Evolutionary conservation across 2,797 vertebrate genomes (phyloP), one percentile per base, ranked within the genome.

Genomic region (Antennarius maculatus): DNA sequence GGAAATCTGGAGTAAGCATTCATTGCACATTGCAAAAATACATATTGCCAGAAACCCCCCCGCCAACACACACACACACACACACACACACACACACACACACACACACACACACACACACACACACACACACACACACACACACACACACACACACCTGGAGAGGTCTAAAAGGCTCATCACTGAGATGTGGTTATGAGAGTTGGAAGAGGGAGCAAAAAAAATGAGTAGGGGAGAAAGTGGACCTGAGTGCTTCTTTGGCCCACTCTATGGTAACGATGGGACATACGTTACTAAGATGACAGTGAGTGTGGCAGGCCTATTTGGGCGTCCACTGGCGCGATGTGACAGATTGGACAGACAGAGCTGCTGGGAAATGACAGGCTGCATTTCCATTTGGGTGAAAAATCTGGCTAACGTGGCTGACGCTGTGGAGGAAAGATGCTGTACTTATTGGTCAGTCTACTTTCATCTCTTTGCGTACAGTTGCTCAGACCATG

Each of bases 251-350:
- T 66, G 79, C 76, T 70, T 69, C 87, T 80, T 76, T 70, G 80
- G 87, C 85, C 83, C 86, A 75, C 84, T 88, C 84, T 11, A 58
- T 72, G 80, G 86, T 90, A 91, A 90, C 78, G 88, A 89, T 64
- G 79, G 89, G 82, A 91, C 92, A 94, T 94, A 88, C 84, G 91
- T 94, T 94, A 93, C 89, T 77, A 79, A 83, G 87, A 90, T 91
- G 92, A 93, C 93, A 92, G 92, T 88, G 81, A 90, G 92, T 92
- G 90, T 94, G 94, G 90, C 94, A 94, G 92, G 86, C 93, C 93
- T 92, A 94, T 94, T 94, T 94, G 89, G 77, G 82, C 76, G 79
- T 87, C 84, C 66, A 89, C 87, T 74, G 82, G 90, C 86, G 61
- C 65, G 70, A 79, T 63, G 68, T 94, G 93, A 94, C 85, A 82